These are phyloP conservation scores for Pristiophorus japonicus DNA, from an alignment of 2,113 vertebrate genomes.

Conservation along the genomic window DNA sequence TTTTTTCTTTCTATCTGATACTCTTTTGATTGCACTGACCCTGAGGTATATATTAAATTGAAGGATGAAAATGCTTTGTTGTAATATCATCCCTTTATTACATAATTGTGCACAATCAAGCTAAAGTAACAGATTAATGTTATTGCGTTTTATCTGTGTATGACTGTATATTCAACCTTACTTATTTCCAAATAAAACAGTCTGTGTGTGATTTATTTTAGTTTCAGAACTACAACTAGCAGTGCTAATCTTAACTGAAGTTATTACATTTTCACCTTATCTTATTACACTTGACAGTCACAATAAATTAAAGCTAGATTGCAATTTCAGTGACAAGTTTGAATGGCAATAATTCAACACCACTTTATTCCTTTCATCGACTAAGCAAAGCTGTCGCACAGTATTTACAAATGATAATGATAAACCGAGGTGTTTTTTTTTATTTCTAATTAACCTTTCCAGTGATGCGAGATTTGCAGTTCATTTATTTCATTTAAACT, in stretches of 20 bases:
- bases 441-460: slow-evolving; percentile 13
- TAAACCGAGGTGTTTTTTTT: neutral
- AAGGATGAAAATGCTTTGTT: neutral
- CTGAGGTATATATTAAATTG: neutral
- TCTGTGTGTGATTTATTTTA: neutral
- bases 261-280: slow-evolving; percentile 17
- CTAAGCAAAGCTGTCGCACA: neutral
- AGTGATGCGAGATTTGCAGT: slow-evolving; percentile 12
- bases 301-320: slow-evolving; percentile 18
- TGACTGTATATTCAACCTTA: too few relatives aligned
- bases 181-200: neutral
- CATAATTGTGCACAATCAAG: neutral
- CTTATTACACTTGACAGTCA: neutral
- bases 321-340: neutral
- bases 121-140: neutral
- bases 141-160: neutral
- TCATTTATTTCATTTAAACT: slow-evolving; percentile 37
- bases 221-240: neutral
- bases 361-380: neutral
- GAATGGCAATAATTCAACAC: neutral
- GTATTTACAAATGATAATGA: slow-evolving; percentile 27
- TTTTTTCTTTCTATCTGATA: too few relatives aligned
- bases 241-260: neutral
- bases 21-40: neutral
- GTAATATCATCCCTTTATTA: too few relatives aligned